Percentiles rank a stretch among this genome's conserved stretches.
Conservation (phyloP, 2,888 invertebrate genomes). For the Andrena haemorrhoa region DNA sequence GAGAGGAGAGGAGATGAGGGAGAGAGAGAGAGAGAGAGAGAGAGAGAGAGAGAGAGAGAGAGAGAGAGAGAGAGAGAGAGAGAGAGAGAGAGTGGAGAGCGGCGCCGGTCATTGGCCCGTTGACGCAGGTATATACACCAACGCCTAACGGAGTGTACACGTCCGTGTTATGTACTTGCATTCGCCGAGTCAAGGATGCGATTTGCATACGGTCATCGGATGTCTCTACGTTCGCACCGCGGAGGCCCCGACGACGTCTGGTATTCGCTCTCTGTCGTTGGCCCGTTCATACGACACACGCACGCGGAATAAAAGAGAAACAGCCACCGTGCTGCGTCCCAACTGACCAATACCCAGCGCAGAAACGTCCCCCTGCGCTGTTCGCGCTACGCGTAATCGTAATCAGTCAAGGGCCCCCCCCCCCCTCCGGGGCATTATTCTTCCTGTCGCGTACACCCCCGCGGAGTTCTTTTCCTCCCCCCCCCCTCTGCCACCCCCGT, state of each 20-base stretch:
- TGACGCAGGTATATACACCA: slow-evolving; percentile 66
- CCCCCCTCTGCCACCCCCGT: neutral
- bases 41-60: neutral
- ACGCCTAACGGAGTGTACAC: slow-evolving; percentile 69
- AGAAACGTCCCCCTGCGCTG: neutral
- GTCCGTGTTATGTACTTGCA: slow-evolving; percentile 69
- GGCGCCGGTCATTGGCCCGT: slow-evolving; percentile 70
- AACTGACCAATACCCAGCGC: slow-evolving; percentile 3
- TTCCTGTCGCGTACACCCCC: slow-evolving; percentile 7
- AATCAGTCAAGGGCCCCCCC: slow-evolving; percentile 29
- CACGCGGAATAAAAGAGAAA: slow-evolving; percentile 52
- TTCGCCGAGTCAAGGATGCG: slow-evolving; percentile 71
- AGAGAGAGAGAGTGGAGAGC: slow-evolving; percentile 33
- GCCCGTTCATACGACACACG: slow-evolving; percentile 60
- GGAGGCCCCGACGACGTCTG: slow-evolving; percentile 61
- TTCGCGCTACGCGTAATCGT: slow-evolving; percentile 41
- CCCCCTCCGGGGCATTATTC: slow-evolving; percentile 33
- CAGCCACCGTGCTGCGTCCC: neutral
- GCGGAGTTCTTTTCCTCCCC: neutral
- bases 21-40: no score
- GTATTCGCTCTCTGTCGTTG: slow-evolving; percentile 61
- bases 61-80: neutral
- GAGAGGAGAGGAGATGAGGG: neutral
- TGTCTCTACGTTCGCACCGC: slow-evolving; percentile 65
- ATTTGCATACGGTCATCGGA: slow-evolving; percentile 72